Evolutionary conservation across 2,113 vertebrate species (phyloP), one percentile per base, ranked within the genome.

Genomic region (Muntiacus muntjak): DNA sequence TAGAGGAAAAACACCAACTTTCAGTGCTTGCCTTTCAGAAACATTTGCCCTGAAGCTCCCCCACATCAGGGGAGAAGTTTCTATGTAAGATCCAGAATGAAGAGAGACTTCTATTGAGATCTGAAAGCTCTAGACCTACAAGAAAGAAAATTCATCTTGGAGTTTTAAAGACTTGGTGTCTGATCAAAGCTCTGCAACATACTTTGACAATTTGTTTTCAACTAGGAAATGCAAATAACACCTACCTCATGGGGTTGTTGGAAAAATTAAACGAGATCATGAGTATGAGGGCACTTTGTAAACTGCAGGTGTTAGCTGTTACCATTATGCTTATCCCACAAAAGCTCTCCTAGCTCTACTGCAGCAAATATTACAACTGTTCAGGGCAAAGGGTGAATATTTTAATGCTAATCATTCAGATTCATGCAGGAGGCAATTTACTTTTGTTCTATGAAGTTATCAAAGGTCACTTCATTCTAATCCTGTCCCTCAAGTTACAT

Each of bases 371-470:
- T 45, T 96, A 84, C 60, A 95, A 81, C 45, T 67, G 4, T 60
- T 84, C 28, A 91, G 8, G 62, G 6, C 14, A 1, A 17, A 47
- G 47, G 36, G 19, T 62, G 62, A 94, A 33, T 92, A 98, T 98
- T 98, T 98, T 97, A 98, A 98, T 97, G 95, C 88, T 98, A 97
- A 98, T 98, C 97, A 98, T 98, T 99, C 97, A 98, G 84, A 97
- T 89, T 94, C 88, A 98, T 97, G 93, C 95, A 97, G 43, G 86
- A 98, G 62, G 97, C 88, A 87, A 98, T 97, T 97, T 97, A 94
- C 96, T 95, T 98, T 98, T 98, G 97, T 96, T 98, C 98, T 97
- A 98, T 95, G 96, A 94, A 97, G 96, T 94, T 89, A 97, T 83
- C 81, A 95, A 94, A 98, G 97, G 95, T 96, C 94, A 98, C 96